Evolutionary conservation across 1,140 invertebrate genomes (phyloP), one percentile per base, ranked within the genome.

Genomic region (Zelostemma sp.): DNA sequence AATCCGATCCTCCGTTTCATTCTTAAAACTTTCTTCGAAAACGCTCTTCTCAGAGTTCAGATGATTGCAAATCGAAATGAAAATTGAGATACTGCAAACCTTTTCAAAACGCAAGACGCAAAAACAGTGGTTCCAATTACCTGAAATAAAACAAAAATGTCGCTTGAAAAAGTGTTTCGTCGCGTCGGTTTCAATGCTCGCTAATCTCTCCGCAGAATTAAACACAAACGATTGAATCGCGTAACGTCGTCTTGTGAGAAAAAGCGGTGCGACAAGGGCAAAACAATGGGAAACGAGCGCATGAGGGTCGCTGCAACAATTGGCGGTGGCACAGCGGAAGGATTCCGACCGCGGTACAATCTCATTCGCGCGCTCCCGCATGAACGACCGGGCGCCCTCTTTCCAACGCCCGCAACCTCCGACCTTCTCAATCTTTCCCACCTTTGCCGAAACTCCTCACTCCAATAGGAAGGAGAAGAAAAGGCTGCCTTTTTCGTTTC

Each of bases 361-460:
- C 75, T 82, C 79, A 74, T 80, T 81, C 78, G 72, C 76, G 72
- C 75, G 73, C 70, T 80, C 65, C 80, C 75, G 78, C 76, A 76
- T 78, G 74, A 80, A 55, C 67, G 72, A 75, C 38, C 60, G 64
- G 38, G 60, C 35, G 48, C 55, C 58, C 51, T 68, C 50, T 40
- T 15, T 46, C 59, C 19, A 71, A 59, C 62, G 65, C 49, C 54
- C 65, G 46, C 64, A 63, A 61, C 50, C 63, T 58, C 46, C 50
- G 63, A 56, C 65, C 64, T 65, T 66, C 50, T 58, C 54, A 55
- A 63, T 68, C 68, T 61, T 48, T 62, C 63, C 69, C 67, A 63
- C 62, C 61, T 62, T 53, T 19, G 48, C 8, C 28, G n/a, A 41
- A 46, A 50, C 14, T 53, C 48, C 19, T 46, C 11, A 12, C 33